A percentile compares a stretch with the other conserved stretches of the same genome.
These are phyloP conservation scores for Melipona bicolor DNA, from an alignment of 2,888 invertebrate genomes.

Conservation along the genomic window DNA sequence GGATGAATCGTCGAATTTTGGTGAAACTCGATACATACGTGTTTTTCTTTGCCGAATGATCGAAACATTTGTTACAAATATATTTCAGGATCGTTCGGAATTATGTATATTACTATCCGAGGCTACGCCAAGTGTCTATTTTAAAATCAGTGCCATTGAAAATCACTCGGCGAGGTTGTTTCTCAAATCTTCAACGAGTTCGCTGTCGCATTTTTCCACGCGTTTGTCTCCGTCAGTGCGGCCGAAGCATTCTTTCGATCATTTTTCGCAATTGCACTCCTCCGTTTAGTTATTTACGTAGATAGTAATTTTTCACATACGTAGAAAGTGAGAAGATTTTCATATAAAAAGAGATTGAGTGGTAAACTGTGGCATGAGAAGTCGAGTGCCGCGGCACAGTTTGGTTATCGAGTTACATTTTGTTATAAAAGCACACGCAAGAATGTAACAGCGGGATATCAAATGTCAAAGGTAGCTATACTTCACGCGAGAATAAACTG, in stretches of 20 bases:
- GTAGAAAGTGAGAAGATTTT: too few relatives aligned
- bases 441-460: background rate
- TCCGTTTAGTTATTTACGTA: too few relatives aligned
- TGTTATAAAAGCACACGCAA: background rate
- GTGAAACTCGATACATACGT: background rate
- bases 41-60: background rate
- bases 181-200: too few relatives aligned
- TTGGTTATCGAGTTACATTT: background rate
- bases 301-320: too few relatives aligned
- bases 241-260: too few relatives aligned
- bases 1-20: background rate
- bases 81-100: background rate
- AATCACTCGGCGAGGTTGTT: too few relatives aligned
- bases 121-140: background rate
- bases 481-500: background rate
- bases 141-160: too few relatives aligned
- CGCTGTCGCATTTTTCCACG: too few relatives aligned
- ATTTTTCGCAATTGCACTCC: too few relatives aligned
- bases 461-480: background rate
- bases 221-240: too few relatives aligned
- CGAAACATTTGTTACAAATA: background rate
- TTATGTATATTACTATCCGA: background rate
- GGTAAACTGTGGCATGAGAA: background rate
- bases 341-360: too few relatives aligned
- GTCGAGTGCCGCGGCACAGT: background rate